A percentile compares a stretch with the other conserved stretches of the same genome.
Conservation (phyloP, 1,140 invertebrate genomes). For the Drosophila tsacasi region DNA sequence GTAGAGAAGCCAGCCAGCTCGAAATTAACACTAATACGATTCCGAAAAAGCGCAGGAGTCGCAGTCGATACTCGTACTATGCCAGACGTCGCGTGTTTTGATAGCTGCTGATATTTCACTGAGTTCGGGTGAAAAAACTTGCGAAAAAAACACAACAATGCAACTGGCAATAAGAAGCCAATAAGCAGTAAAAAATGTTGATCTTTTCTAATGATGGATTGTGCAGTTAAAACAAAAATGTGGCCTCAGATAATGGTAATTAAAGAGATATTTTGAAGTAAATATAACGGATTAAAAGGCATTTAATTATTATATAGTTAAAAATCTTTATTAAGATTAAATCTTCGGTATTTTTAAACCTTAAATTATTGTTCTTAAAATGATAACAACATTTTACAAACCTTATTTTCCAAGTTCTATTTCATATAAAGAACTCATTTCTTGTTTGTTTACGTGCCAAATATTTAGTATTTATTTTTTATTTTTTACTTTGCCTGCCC, state of each 20-base stretch:
- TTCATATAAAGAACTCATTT: background rate
- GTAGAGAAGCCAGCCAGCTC: slow-evolving; percentile 55
- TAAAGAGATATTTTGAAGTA: background rate
- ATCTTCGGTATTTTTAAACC: too few relatives aligned
- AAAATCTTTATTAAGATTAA: background rate
- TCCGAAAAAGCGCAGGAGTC: slow-evolving; percentile 32
- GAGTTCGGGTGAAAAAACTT: slow-evolving; percentile 27
- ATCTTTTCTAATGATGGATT: slow-evolving; percentile 27
- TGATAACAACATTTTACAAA: background rate
- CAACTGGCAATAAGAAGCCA: slow-evolving; percentile 29
- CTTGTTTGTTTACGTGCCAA: slow-evolving; percentile 30
- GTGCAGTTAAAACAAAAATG: slow-evolving; percentile 14
- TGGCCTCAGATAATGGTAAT: background rate
- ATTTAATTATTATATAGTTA: background rate
- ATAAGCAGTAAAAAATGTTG: slow-evolving; percentile 17
- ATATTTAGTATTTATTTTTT: slow-evolving; percentile 38
- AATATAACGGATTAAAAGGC: background rate
- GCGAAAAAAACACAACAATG: slow-evolving; percentile 46
- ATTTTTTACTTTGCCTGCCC: background rate
- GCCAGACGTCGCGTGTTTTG: slow-evolving; percentile 66
- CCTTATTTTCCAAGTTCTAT: background rate
- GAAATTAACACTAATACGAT: slow-evolving; percentile 76
- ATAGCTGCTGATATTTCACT: slow-evolving; percentile 63
- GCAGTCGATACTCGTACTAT: slow-evolving; percentile 11
- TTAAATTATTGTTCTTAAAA: too few relatives aligned